Conservation (phyloP, 2,888 invertebrate species). For the Oxyscelio sp. region DNA sequence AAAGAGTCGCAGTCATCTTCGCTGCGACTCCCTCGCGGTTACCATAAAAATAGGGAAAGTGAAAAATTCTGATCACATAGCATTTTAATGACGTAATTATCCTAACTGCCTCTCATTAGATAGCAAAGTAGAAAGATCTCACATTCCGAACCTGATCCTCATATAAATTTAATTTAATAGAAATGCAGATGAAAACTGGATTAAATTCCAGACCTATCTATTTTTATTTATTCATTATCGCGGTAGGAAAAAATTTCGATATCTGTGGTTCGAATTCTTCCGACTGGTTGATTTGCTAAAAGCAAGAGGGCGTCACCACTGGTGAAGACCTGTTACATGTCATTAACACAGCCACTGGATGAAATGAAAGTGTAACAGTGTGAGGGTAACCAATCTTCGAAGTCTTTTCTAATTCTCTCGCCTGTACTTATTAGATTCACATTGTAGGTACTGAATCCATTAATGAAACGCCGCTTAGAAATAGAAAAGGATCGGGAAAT, state of each 20-base stretch:
- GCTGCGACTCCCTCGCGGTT: background rate
- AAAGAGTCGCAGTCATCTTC: slow-evolving; percentile 19
- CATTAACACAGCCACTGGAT: slow-evolving; percentile 6
- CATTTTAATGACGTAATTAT: slow-evolving; percentile 52
- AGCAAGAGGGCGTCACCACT: slow-evolving; percentile 11
- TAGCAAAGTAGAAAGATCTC: slow-evolving; percentile 27
- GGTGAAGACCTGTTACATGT: slow-evolving; percentile 17
- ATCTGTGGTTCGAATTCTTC: background rate
- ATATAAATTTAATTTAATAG: slow-evolving; percentile 20
- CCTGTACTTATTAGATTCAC: slow-evolving; percentile 37
- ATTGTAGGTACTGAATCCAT: slow-evolving; percentile 27
- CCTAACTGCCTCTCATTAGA: slow-evolving; percentile 34
- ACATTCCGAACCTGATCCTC: background rate
- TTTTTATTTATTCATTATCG: slow-evolving; percentile 28
- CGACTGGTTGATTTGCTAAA: background rate
- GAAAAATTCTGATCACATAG: slow-evolving; percentile 47
- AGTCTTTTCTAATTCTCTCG: slow-evolving; percentile 32
- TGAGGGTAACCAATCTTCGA: slow-evolving; percentile 27
- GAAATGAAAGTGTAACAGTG: slow-evolving; percentile 36
- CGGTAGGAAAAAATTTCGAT: slow-evolving; percentile 10
- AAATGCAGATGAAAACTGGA: slow-evolving; percentile 33
- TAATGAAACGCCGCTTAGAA: slow-evolving; percentile 37
- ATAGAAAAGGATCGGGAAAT: slow-evolving; percentile 45
- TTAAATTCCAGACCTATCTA: slow-evolving; percentile 21
- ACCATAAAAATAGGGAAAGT: slow-evolving; percentile 26